Percentiles rank a stretch among this genome's conserved stretches.
Evolutionary conservation across 2,797 vertebrate species (phyloP).

Genomic region (Peromyscus aztecus): DNA sequence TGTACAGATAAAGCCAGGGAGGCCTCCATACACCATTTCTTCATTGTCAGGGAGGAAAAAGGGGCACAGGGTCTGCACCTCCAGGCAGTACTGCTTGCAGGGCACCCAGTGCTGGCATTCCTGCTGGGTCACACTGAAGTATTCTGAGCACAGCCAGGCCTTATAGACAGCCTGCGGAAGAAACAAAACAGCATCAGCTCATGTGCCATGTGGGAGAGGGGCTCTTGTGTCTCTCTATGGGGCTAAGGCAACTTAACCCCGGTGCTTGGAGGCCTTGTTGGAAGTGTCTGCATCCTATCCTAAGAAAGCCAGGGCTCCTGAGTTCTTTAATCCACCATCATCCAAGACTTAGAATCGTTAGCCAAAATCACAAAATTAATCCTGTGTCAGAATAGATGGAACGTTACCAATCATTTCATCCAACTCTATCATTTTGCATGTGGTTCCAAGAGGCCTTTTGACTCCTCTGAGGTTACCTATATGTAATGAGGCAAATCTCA

Average conservation of each 20-base stretch:
- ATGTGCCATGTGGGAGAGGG: background rate
- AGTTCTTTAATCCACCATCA: conserved; percentile 26
- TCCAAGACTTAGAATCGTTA: conserved; percentile 38
- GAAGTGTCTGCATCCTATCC: conserved; percentile 48
- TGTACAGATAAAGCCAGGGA: conserved; percentile 94
- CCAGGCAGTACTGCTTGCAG: conserved; percentile 94
- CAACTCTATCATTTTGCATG: conserved; percentile 12
- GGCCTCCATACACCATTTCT: conserved; percentile 93
- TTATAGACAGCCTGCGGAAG: conserved; percentile 92
- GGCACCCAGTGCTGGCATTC: conserved; percentile 92
- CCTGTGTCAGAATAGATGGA: conserved; percentile 9
- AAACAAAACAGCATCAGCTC: conserved; percentile 76
- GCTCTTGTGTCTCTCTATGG: background rate
- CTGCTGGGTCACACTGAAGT: conserved; percentile 93
- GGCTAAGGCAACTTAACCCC: background rate
- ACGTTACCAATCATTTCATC: background rate
- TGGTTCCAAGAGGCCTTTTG: conserved; percentile 1
- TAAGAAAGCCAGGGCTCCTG: conserved; percentile 7
- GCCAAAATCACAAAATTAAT: conserved; percentile 61
- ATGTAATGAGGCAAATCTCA: conserved; percentile 46
- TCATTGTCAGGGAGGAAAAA: conserved; percentile 94
- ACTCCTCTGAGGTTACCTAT: conserved; percentile 15
- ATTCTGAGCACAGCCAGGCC: conserved; percentile 94
- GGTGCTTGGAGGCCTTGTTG: conserved; percentile 9
- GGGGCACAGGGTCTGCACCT: conserved; percentile 93